Percentiles rank a stretch among this genome's conserved stretches.
These are phyloP conservation scores for Venturia canescens DNA, from an alignment of 1,140 invertebrate species.

Conservation along the genomic window DNA sequence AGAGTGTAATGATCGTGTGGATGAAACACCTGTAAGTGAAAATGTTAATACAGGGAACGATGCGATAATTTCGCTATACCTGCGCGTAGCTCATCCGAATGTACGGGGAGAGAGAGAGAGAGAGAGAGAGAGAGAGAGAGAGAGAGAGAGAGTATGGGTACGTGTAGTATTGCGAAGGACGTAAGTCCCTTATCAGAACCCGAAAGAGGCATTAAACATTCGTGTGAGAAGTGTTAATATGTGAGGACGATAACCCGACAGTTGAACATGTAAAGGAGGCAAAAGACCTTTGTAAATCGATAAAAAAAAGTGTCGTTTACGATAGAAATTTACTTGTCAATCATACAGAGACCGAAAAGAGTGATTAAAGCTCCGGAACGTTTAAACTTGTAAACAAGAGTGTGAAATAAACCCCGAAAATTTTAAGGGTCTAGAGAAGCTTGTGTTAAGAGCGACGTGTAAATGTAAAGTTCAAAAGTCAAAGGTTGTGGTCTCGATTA, in stretches of 20 bases:
- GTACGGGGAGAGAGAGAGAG: no score
- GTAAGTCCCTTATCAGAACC: neutral
- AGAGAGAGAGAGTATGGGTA: neutral
- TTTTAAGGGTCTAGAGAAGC: neutral
- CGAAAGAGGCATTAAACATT: neutral
- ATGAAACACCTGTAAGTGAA: neutral
- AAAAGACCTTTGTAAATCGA: neutral
- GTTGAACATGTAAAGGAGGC: neutral
- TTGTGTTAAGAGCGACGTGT: neutral
- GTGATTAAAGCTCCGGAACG: neutral
- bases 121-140: no score
- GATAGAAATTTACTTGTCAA: neutral
- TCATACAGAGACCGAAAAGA: constrained; percentile 8
- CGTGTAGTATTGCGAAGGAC: neutral
- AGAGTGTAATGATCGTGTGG: neutral
- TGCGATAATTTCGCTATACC: neutral
- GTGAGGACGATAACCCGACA: neutral
- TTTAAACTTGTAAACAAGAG: neutral
- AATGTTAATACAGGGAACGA: neutral
- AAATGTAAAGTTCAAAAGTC: no score
- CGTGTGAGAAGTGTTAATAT: neutral
- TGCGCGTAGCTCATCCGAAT: neutral
- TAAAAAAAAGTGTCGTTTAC: neutral
- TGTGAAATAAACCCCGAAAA: neutral
- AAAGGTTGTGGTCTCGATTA: neutral